phyloP scores from a whole-genome alignment of 1,140 invertebrate genomes.

The Archivesica marissinica region DNA sequence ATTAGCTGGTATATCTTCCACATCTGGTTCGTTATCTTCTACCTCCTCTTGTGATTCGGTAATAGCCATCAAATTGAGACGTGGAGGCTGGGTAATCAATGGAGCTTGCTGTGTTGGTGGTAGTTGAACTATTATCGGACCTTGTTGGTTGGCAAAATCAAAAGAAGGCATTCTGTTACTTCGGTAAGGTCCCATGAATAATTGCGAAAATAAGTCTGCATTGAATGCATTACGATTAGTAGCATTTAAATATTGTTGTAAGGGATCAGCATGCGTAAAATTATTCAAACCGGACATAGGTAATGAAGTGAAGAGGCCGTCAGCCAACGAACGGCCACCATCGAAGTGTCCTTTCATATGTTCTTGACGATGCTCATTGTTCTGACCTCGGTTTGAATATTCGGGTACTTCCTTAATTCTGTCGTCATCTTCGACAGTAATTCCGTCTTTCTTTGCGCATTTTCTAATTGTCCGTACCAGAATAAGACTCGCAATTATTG shows the following conservation, averaged over 20 bases:
- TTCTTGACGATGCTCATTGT: neutral
- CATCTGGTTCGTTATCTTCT: neutral
- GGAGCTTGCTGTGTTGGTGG: constrained; percentile 5
- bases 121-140: constrained; percentile 1
- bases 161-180: neutral
- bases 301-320: neutral
- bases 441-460: neutral
- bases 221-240: neutral
- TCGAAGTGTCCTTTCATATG: neutral
- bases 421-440: neutral
- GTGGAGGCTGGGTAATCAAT: neutral
- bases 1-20: neutral
- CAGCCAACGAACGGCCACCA: neutral
- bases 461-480: neutral
- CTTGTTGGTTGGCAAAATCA: neutral
- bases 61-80: neutral
- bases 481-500: neutral
- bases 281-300: neutral
- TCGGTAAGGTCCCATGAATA: neutral
- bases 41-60: neutral
- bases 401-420: neutral
- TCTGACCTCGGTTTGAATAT: neutral
- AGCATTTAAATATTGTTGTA: neutral
- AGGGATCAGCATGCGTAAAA: neutral
- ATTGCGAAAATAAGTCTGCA: neutral